Evolutionary conservation across 2,888 invertebrate species (phyloP).

Genomic region (Eupithecia vulgata): DNA sequence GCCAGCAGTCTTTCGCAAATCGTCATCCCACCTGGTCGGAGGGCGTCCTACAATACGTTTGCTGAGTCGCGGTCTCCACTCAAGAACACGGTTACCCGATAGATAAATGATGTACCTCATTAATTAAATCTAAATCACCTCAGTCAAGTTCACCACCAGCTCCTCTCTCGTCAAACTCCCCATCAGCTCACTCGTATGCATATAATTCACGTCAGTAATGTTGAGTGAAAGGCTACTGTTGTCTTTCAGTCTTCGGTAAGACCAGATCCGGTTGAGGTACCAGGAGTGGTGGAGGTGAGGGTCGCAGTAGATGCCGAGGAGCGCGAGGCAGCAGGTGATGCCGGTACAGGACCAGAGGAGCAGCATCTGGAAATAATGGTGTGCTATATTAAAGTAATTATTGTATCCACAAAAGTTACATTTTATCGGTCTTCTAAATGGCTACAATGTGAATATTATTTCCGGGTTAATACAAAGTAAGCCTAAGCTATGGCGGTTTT

Average conservation of each 20-base stretch:
- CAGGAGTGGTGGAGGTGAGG: conserved; percentile 69
- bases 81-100: no score
- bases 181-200: conserved; percentile 1
- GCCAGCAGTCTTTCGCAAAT: no score
- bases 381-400: no score
- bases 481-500: no score
- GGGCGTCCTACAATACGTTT: no score
- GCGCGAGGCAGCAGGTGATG: conserved; percentile 72
- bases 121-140: conserved; percentile 16
- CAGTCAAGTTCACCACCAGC: conserved; percentile 50
- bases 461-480: no score
- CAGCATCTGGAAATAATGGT: conserved; percentile 59
- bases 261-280: conserved; percentile 68
- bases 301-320: conserved; percentile 75
- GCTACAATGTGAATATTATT: no score
- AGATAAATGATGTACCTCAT: no score
- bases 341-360: conserved; percentile 76
- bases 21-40: no score
- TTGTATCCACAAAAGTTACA: no score
- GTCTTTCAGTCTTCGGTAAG: conserved; percentile 53
- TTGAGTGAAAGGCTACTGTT: conserved; percentile 46
- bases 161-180: conserved; percentile 21
- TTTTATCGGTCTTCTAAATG: no score
- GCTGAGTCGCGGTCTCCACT: no score
- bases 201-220: conserved; percentile 25